Percentiles rank a stretch among this genome's conserved stretches.
These are phyloP conservation scores for Neotoxoptera formosana DNA, from an alignment of 1,140 invertebrate genomes.

Conservation along the genomic window DNA sequence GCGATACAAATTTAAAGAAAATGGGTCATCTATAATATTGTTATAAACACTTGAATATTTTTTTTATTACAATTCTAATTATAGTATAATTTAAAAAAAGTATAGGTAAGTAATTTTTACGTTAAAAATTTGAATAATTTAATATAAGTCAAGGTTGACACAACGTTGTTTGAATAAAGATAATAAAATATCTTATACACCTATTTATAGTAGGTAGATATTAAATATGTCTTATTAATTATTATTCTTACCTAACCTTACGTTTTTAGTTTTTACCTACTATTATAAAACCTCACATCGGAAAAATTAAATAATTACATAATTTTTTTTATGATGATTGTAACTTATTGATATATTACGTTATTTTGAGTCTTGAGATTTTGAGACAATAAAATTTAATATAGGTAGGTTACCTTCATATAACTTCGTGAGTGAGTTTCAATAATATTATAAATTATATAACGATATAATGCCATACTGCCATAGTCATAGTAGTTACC, in stretches of 20 bases:
- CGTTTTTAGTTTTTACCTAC: background rate
- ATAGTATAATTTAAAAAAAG: background rate
- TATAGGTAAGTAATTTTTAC: background rate
- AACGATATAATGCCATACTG: background rate
- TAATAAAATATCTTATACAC: background rate
- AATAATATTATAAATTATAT: background rate
- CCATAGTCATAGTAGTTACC: background rate
- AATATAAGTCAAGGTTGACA: conserved; percentile 1
- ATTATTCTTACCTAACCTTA: too few species aligned
- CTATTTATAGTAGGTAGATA: background rate
- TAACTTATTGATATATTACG: background rate
- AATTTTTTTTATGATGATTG: background rate
- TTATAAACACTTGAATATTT: background rate
- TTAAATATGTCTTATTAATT: background rate
- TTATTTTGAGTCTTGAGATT: background rate
- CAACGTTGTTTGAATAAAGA: background rate
- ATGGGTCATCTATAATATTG: background rate
- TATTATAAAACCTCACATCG: background rate
- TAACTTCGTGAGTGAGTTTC: background rate
- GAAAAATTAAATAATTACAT: background rate
- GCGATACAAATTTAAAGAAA: background rate
- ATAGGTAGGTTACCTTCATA: background rate
- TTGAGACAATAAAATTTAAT: conserved; percentile 12
- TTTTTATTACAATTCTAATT: conserved; percentile 17
- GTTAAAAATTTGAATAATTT: background rate